A percentile compares a stretch with the other conserved stretches of the same genome.
These are phyloP conservation scores for Trypoxylon attenuatum DNA, from an alignment of 2,888 invertebrate genomes.

Conservation along the genomic window DNA sequence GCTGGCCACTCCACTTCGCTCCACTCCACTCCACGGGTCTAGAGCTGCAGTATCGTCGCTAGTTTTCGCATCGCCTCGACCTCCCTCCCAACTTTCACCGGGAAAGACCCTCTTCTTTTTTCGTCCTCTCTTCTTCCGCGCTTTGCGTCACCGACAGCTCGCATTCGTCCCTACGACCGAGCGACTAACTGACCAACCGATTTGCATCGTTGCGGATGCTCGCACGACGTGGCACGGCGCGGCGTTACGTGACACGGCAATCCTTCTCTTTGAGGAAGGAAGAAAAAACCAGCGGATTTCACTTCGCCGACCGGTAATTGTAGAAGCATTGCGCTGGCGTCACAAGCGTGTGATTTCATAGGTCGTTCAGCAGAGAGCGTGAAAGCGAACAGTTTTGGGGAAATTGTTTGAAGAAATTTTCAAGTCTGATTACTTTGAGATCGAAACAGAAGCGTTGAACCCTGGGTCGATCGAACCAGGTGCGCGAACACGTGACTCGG, in stretches of 20 bases:
- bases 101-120: slow-evolving; percentile 44
- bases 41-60: slow-evolving; percentile 63
- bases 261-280: slow-evolving; percentile 4
- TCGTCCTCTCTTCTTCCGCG: background rate
- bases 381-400: slow-evolving; percentile 21
- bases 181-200: slow-evolving; percentile 1
- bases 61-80: slow-evolving; percentile 41
- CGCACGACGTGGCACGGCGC: too few relatives aligned
- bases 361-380: slow-evolving; percentile 32
- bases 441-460: too few relatives aligned
- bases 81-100: slow-evolving; percentile 60
- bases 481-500: too few relatives aligned
- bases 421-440: too few relatives aligned
- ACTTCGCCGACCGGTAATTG: slow-evolving; percentile 11
- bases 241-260: slow-evolving; percentile 37
- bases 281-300: slow-evolving; percentile 21
- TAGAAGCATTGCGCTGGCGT: too few relatives aligned
- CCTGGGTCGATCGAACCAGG: too few relatives aligned
- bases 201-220: slow-evolving; percentile 44
- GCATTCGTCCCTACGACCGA: background rate
- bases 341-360: too few relatives aligned
- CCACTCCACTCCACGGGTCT: slow-evolving; percentile 30
- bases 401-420: too few relatives aligned
- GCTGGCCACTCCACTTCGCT: slow-evolving; percentile 15
- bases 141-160: background rate